phyloP scores from a whole-genome alignment of 2,113 vertebrate genomes.

The Bubo bubo region DNA sequence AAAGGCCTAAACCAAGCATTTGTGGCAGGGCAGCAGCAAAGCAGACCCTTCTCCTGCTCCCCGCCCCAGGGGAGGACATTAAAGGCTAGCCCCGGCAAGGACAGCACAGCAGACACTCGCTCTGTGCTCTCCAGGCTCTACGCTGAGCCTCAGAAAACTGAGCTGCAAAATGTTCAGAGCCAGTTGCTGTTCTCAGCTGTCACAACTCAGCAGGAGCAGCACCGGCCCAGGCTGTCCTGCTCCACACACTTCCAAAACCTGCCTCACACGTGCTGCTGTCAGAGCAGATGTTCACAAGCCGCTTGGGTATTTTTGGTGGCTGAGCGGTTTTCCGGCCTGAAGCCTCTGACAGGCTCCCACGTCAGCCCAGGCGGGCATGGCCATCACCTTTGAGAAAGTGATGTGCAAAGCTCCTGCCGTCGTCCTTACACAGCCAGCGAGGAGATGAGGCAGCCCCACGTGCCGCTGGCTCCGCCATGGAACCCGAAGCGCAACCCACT shows the following conservation, averaged over 20 bases:
- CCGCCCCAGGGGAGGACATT: neutral
- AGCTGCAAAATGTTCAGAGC: neutral
- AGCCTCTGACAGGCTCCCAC: neutral
- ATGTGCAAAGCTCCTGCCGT: neutral
- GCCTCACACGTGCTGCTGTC: neutral
- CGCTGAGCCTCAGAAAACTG: neutral
- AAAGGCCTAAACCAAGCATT: neutral
- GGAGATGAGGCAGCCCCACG: neutral
- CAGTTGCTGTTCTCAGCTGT: neutral
- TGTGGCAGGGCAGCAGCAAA: neutral
- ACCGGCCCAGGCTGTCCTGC: neutral
- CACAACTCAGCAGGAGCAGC: neutral
- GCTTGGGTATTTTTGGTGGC: neutral
- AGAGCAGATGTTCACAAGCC: neutral
- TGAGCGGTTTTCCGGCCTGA: accelerated
- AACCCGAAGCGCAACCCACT: accelerated
- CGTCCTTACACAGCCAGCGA: accelerated
- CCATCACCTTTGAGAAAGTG: accelerated
- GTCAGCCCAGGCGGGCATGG: accelerated
- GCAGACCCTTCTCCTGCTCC: neutral
- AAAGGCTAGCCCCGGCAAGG: neutral
- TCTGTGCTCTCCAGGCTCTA: neutral
- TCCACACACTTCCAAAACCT: accelerated
- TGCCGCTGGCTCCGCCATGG: accelerated
- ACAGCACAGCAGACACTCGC: neutral